Conservation (phyloP, 2,113 vertebrate genomes). For the Noturus placidus region DNA sequence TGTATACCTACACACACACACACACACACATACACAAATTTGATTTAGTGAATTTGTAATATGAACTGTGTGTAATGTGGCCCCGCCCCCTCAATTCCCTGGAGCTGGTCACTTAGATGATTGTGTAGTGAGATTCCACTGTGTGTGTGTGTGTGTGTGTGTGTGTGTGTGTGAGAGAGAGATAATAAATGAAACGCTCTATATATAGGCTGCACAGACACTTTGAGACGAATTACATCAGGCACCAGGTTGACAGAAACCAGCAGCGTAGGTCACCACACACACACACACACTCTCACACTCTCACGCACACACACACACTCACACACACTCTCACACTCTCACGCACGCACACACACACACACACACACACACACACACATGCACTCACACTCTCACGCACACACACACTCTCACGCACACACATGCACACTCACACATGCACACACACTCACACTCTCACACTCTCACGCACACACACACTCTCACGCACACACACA, state of each 20-base stretch:
- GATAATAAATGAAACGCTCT: not conserved
- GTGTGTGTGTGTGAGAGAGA: not conserved
- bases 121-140: not conserved
- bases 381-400: not conserved
- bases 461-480: not conserved
- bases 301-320: too few species aligned
- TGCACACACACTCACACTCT: not conserved
- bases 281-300: not conserved
- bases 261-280: not conserved
- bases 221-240: conserved; percentile 24
- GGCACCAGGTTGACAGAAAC: not conserved
- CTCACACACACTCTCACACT: too few species aligned
- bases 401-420: not conserved
- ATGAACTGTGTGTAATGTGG: not conserved
- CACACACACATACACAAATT: conserved; percentile 4
- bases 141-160: not conserved
- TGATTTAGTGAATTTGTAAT: not conserved
- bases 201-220: conserved; percentile 16
- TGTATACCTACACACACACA: conserved; percentile 82
- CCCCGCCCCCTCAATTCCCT: not conserved
- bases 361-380: not conserved
- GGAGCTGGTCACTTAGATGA: not conserved
- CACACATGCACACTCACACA: not conserved
- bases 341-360: too few species aligned
- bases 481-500: not conserved